Evolutionary conservation across 2,888 invertebrate genomes (phyloP).

Genomic region (Ophion costatus): DNA sequence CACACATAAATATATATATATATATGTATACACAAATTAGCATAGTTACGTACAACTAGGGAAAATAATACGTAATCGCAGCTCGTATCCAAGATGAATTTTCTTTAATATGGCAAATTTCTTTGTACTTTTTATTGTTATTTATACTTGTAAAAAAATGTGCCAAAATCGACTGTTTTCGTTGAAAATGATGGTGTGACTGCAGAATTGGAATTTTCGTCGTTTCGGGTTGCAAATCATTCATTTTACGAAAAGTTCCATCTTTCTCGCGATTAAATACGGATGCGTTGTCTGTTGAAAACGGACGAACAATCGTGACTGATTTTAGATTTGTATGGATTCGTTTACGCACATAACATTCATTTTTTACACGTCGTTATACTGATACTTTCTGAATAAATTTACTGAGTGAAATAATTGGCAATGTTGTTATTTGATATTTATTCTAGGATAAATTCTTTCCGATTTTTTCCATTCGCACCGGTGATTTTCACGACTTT

Average conservation of each 20-base stretch:
- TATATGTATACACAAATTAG: neutral
- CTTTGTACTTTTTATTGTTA: neutral
- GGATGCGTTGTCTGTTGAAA: conserved; percentile 8
- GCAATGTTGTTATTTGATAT: neutral
- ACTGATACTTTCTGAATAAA: conserved; percentile 59
- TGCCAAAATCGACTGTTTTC: conserved; percentile 57
- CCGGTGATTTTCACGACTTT: neutral
- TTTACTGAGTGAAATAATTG: conserved; percentile 37
- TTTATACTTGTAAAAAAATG: conserved; percentile 19
- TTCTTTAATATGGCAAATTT: conserved; percentile 12
- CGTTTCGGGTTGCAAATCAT: neutral
- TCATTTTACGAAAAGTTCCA: conserved; percentile 15
- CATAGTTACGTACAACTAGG: conserved; percentile 51
- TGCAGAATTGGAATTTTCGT: conserved; percentile 14
- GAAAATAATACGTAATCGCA: conserved; percentile 31
- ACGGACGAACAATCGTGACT: conserved; percentile 9
- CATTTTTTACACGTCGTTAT: conserved; percentile 46
- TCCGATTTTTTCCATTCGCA: too few relatives aligned
- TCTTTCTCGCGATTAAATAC: conserved; percentile 17
- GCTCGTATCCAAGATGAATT: conserved; percentile 19
- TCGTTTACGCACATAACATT: conserved; percentile 38
- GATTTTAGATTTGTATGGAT: conserved; percentile 25
- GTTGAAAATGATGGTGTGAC: neutral
- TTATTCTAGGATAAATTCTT: neutral
- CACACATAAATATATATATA: neutral